These are phyloP conservation scores for Paracentrotus lividus DNA, from an alignment of 53 echinoderm and acorn worm genomes.

Conservation along the genomic window DNA sequence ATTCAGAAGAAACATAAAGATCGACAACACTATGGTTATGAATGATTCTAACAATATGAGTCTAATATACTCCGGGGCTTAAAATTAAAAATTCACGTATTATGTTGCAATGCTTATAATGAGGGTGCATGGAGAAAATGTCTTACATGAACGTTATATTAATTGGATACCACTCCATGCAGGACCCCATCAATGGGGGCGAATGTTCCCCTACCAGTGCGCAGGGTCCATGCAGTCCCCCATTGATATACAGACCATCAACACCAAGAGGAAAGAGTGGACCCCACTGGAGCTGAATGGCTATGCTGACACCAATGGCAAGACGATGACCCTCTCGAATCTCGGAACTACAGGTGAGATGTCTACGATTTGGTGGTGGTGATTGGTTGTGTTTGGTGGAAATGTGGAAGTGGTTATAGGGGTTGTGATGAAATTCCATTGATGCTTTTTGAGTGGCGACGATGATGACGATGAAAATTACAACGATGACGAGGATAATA, in stretches of 20 bases:
- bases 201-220: slow-evolving; percentile 69
- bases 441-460: not conserved
- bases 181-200: slow-evolving; percentile 61
- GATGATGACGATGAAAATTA: not conserved
- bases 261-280: slow-evolving; percentile 59
- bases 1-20: no score
- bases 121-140: no score
- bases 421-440: not conserved
- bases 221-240: slow-evolving; percentile 66
- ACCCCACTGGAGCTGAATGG: slow-evolving; percentile 28
- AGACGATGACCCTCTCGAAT: slow-evolving; percentile 49
- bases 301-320: slow-evolving; percentile 15
- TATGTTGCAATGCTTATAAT: no score
- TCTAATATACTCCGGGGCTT: no score
- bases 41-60: no score
- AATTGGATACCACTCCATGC: not conserved
- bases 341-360: slow-evolving; percentile 57
- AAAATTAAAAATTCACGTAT: no score
- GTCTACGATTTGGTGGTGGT: not conserved
- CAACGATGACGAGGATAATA: not conserved
- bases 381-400: not conserved
- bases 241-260: slow-evolving; percentile 51
- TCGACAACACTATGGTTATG: no score
- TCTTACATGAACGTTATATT: no score
- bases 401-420: not conserved